Evolutionary conservation across 2,888 invertebrate species (phyloP), one percentile per base, ranked within the genome.

Genomic region (Phymatocera aterrima): DNA sequence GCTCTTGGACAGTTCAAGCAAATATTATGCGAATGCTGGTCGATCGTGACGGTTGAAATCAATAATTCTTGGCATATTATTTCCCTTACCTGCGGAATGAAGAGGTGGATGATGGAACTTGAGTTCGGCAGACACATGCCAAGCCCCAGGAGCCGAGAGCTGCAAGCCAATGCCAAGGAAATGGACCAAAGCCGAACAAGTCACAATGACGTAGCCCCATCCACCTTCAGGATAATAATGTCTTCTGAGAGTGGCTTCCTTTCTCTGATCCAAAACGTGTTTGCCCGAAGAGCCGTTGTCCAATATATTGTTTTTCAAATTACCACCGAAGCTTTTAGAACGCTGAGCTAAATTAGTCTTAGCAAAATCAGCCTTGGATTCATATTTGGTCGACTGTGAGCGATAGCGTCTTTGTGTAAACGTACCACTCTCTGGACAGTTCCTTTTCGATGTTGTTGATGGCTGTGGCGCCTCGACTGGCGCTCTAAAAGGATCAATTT

Each of bases 191-290:
- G 95, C 93, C 40, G 95, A 95, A 82, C 95, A 95, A 77, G 94
- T 92, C 68, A 95, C 94, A 79, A 97, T 93, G 77, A 96, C 94
- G 95, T 96, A 97, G 48, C 97, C 97, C 96, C 96, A 97, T 21
- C 96, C 96, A 3, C 96, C 96, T 91, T 97, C 97, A 12, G 96
- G 96, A 90, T 96, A 96, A 91, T 96, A 96, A 84, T 96, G 95
- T 60, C 95, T 92, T 78, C 94, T 94, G 64, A 95, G 92, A 34
- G 87, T 88, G 46, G 85, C 83, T 80, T 88, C 88, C 77, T 88
- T 88, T 51, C 83, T 84, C 57, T 82, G 82, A 74, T 86, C 87
- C 70, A 82, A 79, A 21, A 78, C 48, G 40, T 81, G 81, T 21
- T 80, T 80, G 51, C 78, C 79, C 21, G 78, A 77, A 8, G 79